A percentile compares a stretch with the other conserved stretches of the same genome.
Evolutionary conservation across 2,797 vertebrate genomes (phyloP).

Genomic region (Aselliscus stoliczkanus): DNA sequence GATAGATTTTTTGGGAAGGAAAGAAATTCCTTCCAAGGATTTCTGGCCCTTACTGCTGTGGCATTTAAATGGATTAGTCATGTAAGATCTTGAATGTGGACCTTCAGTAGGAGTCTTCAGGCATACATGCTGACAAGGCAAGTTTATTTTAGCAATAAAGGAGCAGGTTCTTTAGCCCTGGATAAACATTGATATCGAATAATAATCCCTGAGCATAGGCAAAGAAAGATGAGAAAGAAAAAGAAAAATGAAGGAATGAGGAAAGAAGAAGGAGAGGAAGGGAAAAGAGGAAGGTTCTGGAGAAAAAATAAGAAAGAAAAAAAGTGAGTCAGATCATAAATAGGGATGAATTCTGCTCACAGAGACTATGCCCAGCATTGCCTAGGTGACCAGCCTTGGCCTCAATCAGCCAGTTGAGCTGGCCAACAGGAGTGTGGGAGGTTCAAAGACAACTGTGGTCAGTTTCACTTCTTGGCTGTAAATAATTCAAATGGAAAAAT

Average conservation of each 20-base stretch:
- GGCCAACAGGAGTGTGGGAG: fast-evolving
- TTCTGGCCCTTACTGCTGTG: background rate
- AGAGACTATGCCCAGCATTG: fast-evolving
- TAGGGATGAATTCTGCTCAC: fast-evolving
- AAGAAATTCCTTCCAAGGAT: background rate
- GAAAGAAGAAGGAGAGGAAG: background rate
- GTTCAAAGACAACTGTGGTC: background rate
- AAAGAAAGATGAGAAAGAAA: background rate
- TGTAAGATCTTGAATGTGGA: background rate
- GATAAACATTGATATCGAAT: background rate
- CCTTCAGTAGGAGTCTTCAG: background rate
- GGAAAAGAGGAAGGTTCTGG: background rate
- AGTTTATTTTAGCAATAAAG: background rate
- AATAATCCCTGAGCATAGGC: background rate
- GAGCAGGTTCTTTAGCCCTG: background rate
- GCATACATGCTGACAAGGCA: background rate
- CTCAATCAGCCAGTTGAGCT: background rate
- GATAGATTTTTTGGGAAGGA: background rate
- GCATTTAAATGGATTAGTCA: background rate
- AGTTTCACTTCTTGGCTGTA: background rate
- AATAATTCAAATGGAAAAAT: constrained; percentile 27
- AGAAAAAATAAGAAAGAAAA: background rate
- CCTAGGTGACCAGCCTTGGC: fast-evolving
- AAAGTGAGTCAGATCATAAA: background rate
- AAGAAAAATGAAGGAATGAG: background rate